Base-by-base conservation (phyloP, 2,888 invertebrate species). In the Malachius bipustulatus region DNA sequence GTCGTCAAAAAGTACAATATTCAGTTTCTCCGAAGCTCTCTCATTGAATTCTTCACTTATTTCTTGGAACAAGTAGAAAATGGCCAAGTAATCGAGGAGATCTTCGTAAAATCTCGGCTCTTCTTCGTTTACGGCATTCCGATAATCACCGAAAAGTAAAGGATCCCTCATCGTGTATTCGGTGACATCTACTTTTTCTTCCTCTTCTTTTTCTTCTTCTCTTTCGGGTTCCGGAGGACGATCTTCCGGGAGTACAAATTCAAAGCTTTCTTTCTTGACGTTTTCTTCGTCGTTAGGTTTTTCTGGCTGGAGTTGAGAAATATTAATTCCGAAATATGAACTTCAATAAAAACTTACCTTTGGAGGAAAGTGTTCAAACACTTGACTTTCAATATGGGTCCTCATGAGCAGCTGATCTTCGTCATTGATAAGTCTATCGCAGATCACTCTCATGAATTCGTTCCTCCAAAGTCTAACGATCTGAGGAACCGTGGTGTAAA, bases 401-500 rank as follows among this genome's bases (percentile, higher is more conserved):
- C 64, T 62, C 62, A 87, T 75, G 19, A 77, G 49, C 2, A 66
- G 65, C 44, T 75, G 72, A 48, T 87, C 85, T 37, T 71, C 64
- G 3, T 69, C 64, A 42, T 65, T 77, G 44, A 88, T 85, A 8
- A 93, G 70, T 29, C 91, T 69, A 62, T 94, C 93, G 54, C 82
- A 87, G 39, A 93, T 81, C 19, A 90, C 84, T 40, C 93, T 64
- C 1, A 74, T 71, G 59, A 88, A 84, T 63, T 93, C 93, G 60
- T 93, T 91, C 40, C 90, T 71, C 93, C 93, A 93, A 14, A 87
- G 79, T 4, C 93, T 69, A 2, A 89, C 69, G 16, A 93, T 71
- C 40, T 82, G 77, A 10, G 77, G 72, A 12, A 70, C 62, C 35
- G 70, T 73, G 33, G 70, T 69, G 60, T 82, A 87, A 52, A 73